phyloP scores from a whole-genome alignment of 2,113 vertebrate genomes.

The Thermophis baileyi region DNA sequence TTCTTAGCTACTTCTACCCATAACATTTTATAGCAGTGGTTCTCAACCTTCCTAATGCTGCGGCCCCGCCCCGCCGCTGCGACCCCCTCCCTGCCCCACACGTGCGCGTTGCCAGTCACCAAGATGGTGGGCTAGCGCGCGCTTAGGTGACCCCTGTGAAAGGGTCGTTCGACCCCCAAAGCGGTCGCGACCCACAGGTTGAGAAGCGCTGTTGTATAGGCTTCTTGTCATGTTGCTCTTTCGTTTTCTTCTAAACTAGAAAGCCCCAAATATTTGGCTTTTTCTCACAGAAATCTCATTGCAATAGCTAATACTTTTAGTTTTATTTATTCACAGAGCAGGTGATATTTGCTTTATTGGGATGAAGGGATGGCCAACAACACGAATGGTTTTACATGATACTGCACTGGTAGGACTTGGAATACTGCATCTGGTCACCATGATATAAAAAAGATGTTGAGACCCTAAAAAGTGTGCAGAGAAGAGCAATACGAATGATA shows the following conservation, averaged over 20 bases:
- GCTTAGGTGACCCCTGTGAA: too few species aligned
- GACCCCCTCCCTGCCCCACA: too few species aligned
- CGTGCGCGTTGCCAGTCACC: too few species aligned
- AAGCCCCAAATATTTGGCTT: not conserved
- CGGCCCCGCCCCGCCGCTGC: too few species aligned
- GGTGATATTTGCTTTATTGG: not conserved
- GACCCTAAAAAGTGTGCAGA: not conserved
- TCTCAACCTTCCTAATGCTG: too few species aligned
- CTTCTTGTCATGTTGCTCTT: not conserved
- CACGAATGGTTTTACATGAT: not conserved
- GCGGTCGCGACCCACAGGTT: too few species aligned
- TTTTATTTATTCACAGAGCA: not conserved
- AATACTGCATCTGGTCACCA: not conserved
- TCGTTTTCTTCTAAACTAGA: not conserved
- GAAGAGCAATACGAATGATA: not conserved
- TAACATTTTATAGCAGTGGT: too few species aligned
- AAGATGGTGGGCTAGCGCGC: too few species aligned
- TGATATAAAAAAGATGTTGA: not conserved
- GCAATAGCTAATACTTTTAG: not conserved
- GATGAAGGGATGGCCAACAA: not conserved
- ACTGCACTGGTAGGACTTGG: not conserved
- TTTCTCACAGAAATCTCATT: not conserved
- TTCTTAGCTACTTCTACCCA: not conserved
- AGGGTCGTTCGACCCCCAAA: too few species aligned
- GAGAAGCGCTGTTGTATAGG: too few species aligned